These are phyloP conservation scores for Caenorhabditis sp. DNA, from an alignment of 2,888 invertebrate genomes.

Conservation along the genomic window DNA sequence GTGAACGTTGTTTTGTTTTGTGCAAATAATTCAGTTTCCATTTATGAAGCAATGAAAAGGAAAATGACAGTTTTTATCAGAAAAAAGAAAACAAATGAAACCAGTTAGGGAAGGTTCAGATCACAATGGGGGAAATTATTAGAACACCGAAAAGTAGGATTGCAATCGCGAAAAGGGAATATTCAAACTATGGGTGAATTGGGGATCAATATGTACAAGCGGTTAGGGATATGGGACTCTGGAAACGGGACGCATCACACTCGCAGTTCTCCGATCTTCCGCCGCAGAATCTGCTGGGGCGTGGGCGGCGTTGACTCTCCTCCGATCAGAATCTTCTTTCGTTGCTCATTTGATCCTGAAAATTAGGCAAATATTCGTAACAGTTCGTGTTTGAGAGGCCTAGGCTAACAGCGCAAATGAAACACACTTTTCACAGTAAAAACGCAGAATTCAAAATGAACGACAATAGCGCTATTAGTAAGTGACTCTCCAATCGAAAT, in stretches of 20 bases:
- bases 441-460: too few species aligned
- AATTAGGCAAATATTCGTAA: not conserved
- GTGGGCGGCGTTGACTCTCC: constrained; percentile 32
- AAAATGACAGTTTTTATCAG: not conserved
- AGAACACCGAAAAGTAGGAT: constrained; percentile 26
- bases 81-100: constrained; percentile 6
- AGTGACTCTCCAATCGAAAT: too few species aligned
- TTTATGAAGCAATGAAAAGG: not conserved
- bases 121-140: constrained; percentile 31
- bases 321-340: constrained; percentile 56
- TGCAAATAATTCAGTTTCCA: constrained; percentile 1
- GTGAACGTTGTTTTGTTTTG: constrained; percentile 81
- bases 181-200: too few species aligned
- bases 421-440: too few species aligned
- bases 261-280: constrained; percentile 53
- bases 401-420: too few species aligned
- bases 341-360: constrained; percentile 51
- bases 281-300: constrained; percentile 32
- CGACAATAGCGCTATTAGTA: too few species aligned
- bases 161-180: not conserved
- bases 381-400: not conserved
- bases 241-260: not conserved
- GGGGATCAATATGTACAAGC: constrained; percentile 15
- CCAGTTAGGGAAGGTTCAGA: constrained; percentile 41
- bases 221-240: constrained; percentile 11